Base-by-base conservation (phyloP, 2,888 invertebrate genomes). In the Onchidella celtica region DNA sequence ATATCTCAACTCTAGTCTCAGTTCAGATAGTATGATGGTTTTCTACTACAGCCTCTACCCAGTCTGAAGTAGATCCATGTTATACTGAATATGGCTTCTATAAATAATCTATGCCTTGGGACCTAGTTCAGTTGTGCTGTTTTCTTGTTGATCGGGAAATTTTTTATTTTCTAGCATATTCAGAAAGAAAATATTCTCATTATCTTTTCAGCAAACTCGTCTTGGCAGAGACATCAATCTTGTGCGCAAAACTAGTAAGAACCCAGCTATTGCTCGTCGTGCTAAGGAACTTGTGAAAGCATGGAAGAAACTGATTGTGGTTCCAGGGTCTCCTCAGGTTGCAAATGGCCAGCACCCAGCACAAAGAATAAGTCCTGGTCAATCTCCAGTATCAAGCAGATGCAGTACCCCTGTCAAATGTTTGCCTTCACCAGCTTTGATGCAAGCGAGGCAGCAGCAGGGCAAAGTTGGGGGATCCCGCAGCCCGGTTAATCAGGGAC, bases 201-300 rank as follows among this genome's bases (percentile, higher is more conserved):
- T 85, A 85, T 79, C 61, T 75, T 84, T 93, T 0, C 94, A 97
- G 97, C 96, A 96, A 95, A 98, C 98, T 95, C 95, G 98, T 95
- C 95, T 99, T 93, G 98, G 98, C 61, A 97, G 96, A 94, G 96
- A 97, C 93, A 96, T 98, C 93, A 98, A 98, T 93, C 97, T 97
- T 93, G 94, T 98, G 75, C 95, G 98, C 79, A 95, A 97, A 83
- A 97, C 97, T 94, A 97, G 97, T 63, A 95, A 95, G 82, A 96
- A 97, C 93, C 97, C 97, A 87, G 95, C 95, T 83, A 94, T 98
- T 93, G 97, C 98, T 77, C 96, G 96, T 91, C 95, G 98, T 87
- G 97, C 97, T 81, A 98, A 98, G 94, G 97, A 97, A 92, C 95
- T 98, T 93, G 96, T 98, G 81, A 97, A 97, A 91, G 95, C 96